These are phyloP conservation scores for Oscheius onirici DNA, from an alignment of 2,888 invertebrate species.

Conservation along the genomic window DNA sequence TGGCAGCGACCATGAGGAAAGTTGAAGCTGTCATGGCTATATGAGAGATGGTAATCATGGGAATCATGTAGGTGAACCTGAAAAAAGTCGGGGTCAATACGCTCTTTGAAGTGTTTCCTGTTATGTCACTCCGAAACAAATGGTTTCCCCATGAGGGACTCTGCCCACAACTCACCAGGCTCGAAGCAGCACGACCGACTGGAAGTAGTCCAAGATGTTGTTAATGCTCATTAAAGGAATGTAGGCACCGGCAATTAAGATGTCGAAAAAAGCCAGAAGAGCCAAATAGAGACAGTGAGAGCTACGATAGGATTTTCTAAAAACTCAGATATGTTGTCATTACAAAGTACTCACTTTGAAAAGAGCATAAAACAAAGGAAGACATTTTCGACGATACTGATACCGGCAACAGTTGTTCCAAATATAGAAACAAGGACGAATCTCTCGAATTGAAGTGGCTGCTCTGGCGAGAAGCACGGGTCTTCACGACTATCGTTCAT, in stretches of 20 bases:
- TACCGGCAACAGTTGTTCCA: constrained; percentile 61
- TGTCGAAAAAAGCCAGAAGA: constrained; percentile 64
- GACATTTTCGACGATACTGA: constrained; percentile 59
- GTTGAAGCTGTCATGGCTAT: constrained; percentile 69
- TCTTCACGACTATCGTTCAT: constrained; percentile 29
- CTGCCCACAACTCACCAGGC: constrained; percentile 53
- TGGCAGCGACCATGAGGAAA: constrained; percentile 67
- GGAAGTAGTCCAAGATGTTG: constrained; percentile 51
- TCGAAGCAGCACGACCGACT: constrained; percentile 52
- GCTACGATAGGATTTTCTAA: constrained; percentile 59
- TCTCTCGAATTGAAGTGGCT: constrained; percentile 34
- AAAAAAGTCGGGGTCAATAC: constrained; percentile 6
- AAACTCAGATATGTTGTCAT: constrained; percentile 3
- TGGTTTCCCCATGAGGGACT: neutral
- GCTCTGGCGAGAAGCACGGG: constrained; percentile 15
- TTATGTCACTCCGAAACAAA: constrained; percentile 11
- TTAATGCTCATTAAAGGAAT: constrained; percentile 65
- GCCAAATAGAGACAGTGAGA: constrained; percentile 64
- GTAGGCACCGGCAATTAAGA: constrained; percentile 62
- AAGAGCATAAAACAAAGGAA: constrained; percentile 21
- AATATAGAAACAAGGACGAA: constrained; percentile 64
- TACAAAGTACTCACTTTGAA: neutral
- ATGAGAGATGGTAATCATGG: constrained; percentile 69
- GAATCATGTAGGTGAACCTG: constrained; percentile 68
- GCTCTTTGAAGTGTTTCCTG: constrained; percentile 11